phyloP scores from a whole-genome alignment of 2,888 invertebrate species.

The Philaethria dido region DNA sequence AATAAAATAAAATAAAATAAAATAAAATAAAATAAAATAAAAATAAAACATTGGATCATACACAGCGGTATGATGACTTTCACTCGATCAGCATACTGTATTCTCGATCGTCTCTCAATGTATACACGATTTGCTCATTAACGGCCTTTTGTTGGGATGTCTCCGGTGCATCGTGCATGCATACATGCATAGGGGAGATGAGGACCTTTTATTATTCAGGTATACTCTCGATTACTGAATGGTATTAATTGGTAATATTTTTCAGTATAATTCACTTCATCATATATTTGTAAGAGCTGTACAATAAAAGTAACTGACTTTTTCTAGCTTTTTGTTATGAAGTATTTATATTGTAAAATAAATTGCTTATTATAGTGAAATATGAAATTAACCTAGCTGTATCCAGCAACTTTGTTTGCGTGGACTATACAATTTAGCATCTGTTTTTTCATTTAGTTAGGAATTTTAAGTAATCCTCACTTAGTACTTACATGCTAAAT shows the following conservation, averaged over 20 bases:
- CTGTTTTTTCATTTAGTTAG: no score
- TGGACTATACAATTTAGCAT: no score
- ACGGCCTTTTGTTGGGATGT: slow-evolving; percentile 70
- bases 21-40: no score
- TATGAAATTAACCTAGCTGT: no score
- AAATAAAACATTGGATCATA: slow-evolving; percentile 46
- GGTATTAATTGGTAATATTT: slow-evolving; percentile 21
- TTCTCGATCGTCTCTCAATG: slow-evolving; percentile 55
- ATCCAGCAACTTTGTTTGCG: no score
- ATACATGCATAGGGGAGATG: slow-evolving; percentile 15
- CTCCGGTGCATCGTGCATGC: slow-evolving; percentile 46
- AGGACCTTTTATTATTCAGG: slow-evolving; percentile 24
- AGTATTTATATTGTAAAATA: background rate
- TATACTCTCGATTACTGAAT: slow-evolving; percentile 8
- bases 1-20: no score
- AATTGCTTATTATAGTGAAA: background rate
- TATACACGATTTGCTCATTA: slow-evolving; percentile 79
- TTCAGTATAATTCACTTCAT: background rate
- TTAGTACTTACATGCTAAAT: no score
- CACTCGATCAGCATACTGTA: slow-evolving; percentile 65
- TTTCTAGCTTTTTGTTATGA: background rate
- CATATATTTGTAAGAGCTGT: background rate
- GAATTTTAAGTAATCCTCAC: no score
- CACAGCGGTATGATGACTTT: slow-evolving; percentile 62
- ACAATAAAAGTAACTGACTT: background rate